Percentiles rank a stretch among this genome's conserved stretches.
These are phyloP conservation scores for Phycodurus eques DNA, from an alignment of 2,113 vertebrate species.

Conservation along the genomic window DNA sequence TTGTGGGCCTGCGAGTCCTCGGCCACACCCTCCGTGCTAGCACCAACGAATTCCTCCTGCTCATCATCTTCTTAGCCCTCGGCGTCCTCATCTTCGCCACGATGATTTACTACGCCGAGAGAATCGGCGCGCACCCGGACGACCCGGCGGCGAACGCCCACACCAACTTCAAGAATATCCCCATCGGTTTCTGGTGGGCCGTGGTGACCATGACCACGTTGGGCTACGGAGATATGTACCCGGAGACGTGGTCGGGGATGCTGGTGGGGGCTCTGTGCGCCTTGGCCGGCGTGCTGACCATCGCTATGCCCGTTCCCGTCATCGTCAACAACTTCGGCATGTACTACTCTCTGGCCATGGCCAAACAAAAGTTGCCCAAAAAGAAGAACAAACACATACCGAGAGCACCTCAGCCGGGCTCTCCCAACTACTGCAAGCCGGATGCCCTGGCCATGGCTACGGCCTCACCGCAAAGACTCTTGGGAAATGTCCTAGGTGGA, in stretches of 20 bases:
- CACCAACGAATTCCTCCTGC: slow-evolving; percentile 94
- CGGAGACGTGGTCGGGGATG: slow-evolving; percentile 96
- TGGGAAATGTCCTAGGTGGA: slow-evolving; percentile 78
- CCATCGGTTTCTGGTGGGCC: slow-evolving; percentile 97
- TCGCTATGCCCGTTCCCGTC: slow-evolving; percentile 96
- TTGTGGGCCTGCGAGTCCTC: slow-evolving; percentile 87
- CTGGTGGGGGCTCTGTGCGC: slow-evolving; percentile 91
- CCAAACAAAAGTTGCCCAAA: slow-evolving; percentile 95
- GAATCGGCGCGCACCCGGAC: slow-evolving; percentile 85
- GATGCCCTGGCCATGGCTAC: slow-evolving; percentile 81
- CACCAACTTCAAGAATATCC: slow-evolving; percentile 95
- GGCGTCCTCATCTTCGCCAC: slow-evolving; percentile 95
- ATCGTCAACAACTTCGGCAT: slow-evolving; percentile 98
- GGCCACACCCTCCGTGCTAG: slow-evolving; percentile 91
- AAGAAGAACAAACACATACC: slow-evolving; percentile 97
- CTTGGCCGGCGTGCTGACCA: slow-evolving; percentile 92
- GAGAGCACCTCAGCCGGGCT: slow-evolving; percentile 86
- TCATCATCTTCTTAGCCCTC: slow-evolving; percentile 93
- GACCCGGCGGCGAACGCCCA: slow-evolving; percentile 87
- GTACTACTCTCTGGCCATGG: slow-evolving; percentile 97
- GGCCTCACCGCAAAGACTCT: slow-evolving; percentile 78
- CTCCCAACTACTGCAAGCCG: slow-evolving; percentile 90
- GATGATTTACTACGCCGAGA: slow-evolving; percentile 95
- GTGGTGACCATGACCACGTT: slow-evolving; percentile 96
- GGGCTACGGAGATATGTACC: slow-evolving; percentile 96